Evolutionary conservation across 2,797 vertebrate genomes (phyloP).

Genomic region (Chelon labrosus): DNA sequence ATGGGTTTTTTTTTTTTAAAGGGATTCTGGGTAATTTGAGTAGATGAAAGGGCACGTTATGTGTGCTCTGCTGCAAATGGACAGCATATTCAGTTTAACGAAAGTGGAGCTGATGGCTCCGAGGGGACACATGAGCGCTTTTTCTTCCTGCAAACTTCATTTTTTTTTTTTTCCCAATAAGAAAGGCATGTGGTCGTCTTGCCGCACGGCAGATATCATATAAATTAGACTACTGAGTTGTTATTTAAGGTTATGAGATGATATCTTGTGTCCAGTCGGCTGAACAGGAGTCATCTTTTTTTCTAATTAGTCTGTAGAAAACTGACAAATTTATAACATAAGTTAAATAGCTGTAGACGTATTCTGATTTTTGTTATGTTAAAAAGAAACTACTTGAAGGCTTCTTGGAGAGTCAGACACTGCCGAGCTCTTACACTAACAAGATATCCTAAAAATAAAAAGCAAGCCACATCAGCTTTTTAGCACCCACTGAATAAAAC

Average conservation of each 20-base stretch:
- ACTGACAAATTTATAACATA: too few species aligned
- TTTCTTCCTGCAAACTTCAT: conserved; percentile 5
- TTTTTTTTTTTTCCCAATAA: conserved; percentile 4
- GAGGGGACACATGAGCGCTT: not conserved
- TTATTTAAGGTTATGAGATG: conserved; percentile 41
- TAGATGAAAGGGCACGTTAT: conserved; percentile 37
- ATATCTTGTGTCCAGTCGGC: too few species aligned
- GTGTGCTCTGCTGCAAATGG: conserved; percentile 20
- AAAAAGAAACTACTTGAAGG: conserved; percentile 9
- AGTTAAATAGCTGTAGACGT: conserved; percentile 15
- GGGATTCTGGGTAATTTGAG: conserved; percentile 13
- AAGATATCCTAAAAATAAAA: conserved; percentile 36
- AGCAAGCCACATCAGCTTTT: conserved; percentile 48
- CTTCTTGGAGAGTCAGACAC: conserved; percentile 6
- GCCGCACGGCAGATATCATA: conserved; percentile 4
- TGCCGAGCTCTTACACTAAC: not conserved
- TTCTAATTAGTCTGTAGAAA: too few species aligned
- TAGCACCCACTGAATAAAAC: conserved; percentile 60
- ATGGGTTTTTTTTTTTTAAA: conserved; percentile 8
- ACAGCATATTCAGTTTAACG: conserved; percentile 28
- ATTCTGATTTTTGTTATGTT: not conserved
- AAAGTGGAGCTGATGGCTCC: conserved; percentile 21
- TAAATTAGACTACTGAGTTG: conserved; percentile 14
- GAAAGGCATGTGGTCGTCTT: conserved; percentile 11
- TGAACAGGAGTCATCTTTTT: too few species aligned